Base-by-base conservation (phyloP, 1,140 invertebrate species). In the Scaptomyza pallida region DNA sequence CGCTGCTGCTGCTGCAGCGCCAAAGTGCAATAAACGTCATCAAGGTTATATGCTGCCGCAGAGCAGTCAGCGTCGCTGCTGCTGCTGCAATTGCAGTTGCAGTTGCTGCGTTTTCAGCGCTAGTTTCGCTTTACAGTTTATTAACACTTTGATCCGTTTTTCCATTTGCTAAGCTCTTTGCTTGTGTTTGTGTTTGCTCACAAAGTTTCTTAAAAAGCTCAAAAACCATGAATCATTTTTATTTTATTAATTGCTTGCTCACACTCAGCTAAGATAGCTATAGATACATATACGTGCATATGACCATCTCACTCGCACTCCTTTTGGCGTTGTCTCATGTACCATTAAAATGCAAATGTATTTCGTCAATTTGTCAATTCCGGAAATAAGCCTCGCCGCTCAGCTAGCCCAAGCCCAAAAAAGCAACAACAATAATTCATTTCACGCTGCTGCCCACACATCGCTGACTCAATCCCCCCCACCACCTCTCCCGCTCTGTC, bases 11-110 rank as follows among this genome's bases (percentile, higher is more conserved):
- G 61, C 47, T 60, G 62, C 59, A 65, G 56, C 69, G 51, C 63
- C 69, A 77, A 77, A 83, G 80, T 83, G 80, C 80, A 83, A 83
- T 83, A 83, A 83, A 83, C 80, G 80, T 83, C 80, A 83, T 83
- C 80, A 83, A 83, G 80, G 80, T 80, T 80, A 80, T 69, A 47
- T 33, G 72, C 69, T 65, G 68, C 45, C 59, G 64, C 71, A 71
- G 57, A 62, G 54, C 54, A 64, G 71, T 35, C 19, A 35, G 26
- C 54, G 55, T 55, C 48, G 26, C 40, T 23, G 59, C 51, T 41
- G 47, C 40, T 19, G 37, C 26, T 57, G 69, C 55, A 44, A 57
- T 57, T 52, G 47, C 40, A 26, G 37, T 35, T 57, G 69, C 55
- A 44, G 65, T 57, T 52, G 50, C 35, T 43, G 43, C n/a, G n/a